Evolutionary conservation across 2,113 vertebrate species (phyloP).

Genomic region (Noctilio leporinus): DNA sequence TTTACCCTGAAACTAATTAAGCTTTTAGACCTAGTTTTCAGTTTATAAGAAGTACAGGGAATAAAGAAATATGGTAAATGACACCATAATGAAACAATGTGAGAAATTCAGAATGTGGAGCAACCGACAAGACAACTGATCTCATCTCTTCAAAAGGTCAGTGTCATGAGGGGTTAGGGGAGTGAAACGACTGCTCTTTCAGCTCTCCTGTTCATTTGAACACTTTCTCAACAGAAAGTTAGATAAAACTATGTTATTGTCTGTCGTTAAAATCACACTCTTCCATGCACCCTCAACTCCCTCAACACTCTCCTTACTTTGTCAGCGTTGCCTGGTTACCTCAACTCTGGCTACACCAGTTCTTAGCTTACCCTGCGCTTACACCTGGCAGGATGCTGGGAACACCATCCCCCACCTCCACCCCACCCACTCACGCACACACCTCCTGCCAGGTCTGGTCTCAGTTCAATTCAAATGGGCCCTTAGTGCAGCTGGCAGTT

Average conservation of each 20-base stretch:
- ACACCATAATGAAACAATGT: not conserved
- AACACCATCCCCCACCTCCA: not conserved
- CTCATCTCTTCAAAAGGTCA: not conserved
- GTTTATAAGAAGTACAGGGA: not conserved
- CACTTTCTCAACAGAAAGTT: not conserved
- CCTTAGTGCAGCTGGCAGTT: not conserved
- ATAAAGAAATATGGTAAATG: not conserved
- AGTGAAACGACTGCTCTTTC: not conserved
- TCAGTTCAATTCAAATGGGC: not conserved
- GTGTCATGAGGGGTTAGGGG: not conserved
- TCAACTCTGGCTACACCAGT: not conserved
- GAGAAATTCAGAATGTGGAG: not conserved
- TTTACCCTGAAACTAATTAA: not conserved
- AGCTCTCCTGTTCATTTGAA: not conserved
- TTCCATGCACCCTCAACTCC: not conserved
- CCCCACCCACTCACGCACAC: not conserved
- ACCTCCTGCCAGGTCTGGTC: not conserved
- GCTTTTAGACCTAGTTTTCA: not conserved
- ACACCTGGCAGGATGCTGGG: not conserved
- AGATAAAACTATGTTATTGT: not conserved
- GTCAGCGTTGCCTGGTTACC: not conserved
- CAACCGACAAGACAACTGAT: not conserved
- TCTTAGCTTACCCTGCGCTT: not conserved
- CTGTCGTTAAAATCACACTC: not conserved
- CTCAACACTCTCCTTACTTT: not conserved